Evolutionary conservation across 2,888 invertebrate genomes (phyloP).

Genomic region (Drosophila yooni): DNA sequence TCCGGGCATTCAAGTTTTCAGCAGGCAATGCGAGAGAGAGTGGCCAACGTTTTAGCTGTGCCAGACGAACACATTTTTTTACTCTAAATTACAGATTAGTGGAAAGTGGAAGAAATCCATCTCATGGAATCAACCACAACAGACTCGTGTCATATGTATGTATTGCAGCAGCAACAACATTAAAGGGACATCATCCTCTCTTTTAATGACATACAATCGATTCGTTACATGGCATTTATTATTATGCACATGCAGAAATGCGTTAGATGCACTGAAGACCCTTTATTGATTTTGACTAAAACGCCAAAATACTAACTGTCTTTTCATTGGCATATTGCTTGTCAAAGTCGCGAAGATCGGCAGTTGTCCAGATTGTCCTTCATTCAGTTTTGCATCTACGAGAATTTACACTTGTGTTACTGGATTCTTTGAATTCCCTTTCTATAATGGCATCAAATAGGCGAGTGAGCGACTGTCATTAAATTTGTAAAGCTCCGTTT

Average conservation of each 20-base stretch:
- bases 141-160: neutral
- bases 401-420: neutral
- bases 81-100: slow-evolving; percentile 32
- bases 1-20: slow-evolving; percentile 63
- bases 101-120: neutral
- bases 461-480: too few species aligned
- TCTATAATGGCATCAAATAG: neutral
- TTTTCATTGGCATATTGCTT: neutral
- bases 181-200: neutral
- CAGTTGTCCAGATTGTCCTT: neutral
- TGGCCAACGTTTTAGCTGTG: slow-evolving; percentile 29
- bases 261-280: neutral
- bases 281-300: neutral
- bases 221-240: neutral
- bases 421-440: neutral
- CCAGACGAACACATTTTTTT: slow-evolving; percentile 48
- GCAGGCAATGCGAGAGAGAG: slow-evolving; percentile 30
- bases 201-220: neutral
- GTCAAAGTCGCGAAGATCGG: neutral
- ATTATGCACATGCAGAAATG: neutral
- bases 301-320: neutral
- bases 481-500: too few species aligned
- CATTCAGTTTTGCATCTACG: neutral
- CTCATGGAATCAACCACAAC: neutral
- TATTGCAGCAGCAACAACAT: neutral